phyloP scores from a whole-genome alignment of 2,888 invertebrate species.

The Caenorhabditis sp. region DNA sequence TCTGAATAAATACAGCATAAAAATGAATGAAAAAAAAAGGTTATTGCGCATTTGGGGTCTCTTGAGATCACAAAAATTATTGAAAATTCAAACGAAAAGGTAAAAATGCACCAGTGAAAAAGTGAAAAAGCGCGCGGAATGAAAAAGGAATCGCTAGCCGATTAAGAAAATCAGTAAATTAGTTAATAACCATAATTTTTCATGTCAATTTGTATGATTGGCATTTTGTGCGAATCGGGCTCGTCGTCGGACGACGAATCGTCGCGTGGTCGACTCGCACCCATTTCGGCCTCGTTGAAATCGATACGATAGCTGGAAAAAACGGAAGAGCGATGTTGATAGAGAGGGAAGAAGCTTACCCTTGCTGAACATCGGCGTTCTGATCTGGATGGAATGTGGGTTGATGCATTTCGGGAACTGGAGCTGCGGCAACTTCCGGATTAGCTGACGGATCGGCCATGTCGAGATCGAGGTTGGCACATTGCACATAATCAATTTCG shows the following conservation, averaged over 20 bases:
- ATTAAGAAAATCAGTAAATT: too few species aligned
- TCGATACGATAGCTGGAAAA: constrained; percentile 65
- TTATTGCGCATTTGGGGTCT: too few species aligned
- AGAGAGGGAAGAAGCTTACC: constrained; percentile 10
- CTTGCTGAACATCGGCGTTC: constrained; percentile 11
- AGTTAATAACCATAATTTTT: constrained; percentile 68
- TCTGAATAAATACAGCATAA: too few species aligned
- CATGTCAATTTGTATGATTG: constrained; percentile 70
- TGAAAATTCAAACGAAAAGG: neutral
- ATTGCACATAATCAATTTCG: constrained; percentile 71
- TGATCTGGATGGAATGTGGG: constrained; percentile 54
- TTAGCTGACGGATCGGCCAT: constrained; percentile 49
- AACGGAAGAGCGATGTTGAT: neutral
- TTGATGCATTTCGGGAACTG: constrained; percentile 54
- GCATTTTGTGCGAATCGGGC: constrained; percentile 61
- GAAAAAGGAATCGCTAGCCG: too few species aligned
- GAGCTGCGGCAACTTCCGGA: constrained; percentile 52
- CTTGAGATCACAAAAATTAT: neutral
- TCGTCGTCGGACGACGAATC: constrained; percentile 59
- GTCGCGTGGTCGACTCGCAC: constrained; percentile 22
- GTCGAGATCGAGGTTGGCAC: constrained; percentile 66
- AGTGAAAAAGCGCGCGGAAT: too few species aligned
- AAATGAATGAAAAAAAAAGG: too few species aligned
- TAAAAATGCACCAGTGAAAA: neutral
- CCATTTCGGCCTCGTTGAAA: constrained; percentile 55